Conservation (phyloP, 2,888 invertebrate species). For the Zhengitettix transpicula region DNA sequence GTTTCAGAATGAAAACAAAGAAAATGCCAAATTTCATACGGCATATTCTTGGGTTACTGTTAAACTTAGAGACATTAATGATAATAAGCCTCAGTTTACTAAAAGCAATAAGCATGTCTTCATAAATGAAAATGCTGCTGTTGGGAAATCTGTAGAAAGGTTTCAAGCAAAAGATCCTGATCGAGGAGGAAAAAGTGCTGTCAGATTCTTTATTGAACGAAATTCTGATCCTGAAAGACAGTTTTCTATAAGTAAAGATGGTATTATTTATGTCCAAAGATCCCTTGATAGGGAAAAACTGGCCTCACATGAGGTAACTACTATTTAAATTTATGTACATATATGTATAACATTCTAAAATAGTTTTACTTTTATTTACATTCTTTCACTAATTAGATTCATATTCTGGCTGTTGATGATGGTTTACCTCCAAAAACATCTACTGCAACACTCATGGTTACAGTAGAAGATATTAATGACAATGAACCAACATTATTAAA, state of each 20-base stretch:
- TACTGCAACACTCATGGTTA: slow-evolving; percentile 29
- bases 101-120: slow-evolving; percentile 28
- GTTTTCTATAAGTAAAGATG: slow-evolving; percentile 31
- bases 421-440: slow-evolving; percentile 28
- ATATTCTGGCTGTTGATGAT: slow-evolving; percentile 32
- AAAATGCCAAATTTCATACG: slow-evolving; percentile 32
- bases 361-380: neutral
- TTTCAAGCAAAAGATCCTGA: slow-evolving; percentile 6
- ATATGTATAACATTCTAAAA: neutral
- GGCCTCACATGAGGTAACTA: slow-evolving; percentile 1
- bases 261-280: slow-evolving; percentile 12
- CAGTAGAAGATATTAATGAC: slow-evolving; percentile 30
- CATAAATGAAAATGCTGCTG: slow-evolving; percentile 30
- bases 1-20: slow-evolving; percentile 21
- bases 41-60: slow-evolving; percentile 30
- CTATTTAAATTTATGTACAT: neutral
- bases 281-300: slow-evolving; percentile 3
- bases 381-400: slow-evolving; percentile 18
- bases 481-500: slow-evolving; percentile 27
- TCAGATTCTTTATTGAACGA: slow-evolving; percentile 28
- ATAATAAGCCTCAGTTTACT: slow-evolving; percentile 33
- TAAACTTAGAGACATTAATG: slow-evolving; percentile 32
- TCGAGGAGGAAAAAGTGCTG: slow-evolving; percentile 7
- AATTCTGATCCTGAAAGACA: slow-evolving; percentile 32
- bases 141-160: slow-evolving; percentile 29